Evolutionary conservation across 2,797 vertebrate genomes (phyloP).

Genomic region (Lacerta bilineata): DNA sequence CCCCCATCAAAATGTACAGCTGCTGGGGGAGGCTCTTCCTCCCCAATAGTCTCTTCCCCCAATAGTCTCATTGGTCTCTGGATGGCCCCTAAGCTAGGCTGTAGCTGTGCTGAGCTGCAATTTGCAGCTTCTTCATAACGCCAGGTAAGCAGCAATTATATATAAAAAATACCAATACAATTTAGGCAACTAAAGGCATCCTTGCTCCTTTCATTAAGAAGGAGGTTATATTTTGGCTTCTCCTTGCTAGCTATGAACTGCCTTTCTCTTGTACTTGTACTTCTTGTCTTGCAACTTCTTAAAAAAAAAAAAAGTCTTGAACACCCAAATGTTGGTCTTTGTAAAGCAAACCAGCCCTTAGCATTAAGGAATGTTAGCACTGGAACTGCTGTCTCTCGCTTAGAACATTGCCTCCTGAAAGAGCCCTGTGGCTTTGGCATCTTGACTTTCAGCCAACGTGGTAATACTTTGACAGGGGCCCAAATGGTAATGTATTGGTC

Average conservation of each 20-base stretch:
- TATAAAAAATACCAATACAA: too few relatives aligned
- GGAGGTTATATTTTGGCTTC: background rate
- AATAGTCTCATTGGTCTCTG: too few relatives aligned
- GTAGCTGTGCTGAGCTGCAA: too few relatives aligned
- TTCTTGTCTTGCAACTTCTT: background rate
- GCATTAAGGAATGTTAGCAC: background rate
- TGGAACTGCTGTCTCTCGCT: background rate
- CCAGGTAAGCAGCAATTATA: too few relatives aligned
- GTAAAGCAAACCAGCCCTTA: background rate
- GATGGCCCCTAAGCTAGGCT: too few relatives aligned
- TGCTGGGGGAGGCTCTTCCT: too few relatives aligned
- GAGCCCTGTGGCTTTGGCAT: rapidly evolving
- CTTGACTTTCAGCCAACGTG: conserved; percentile 23
- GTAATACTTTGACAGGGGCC: conserved; percentile 25
- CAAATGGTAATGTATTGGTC: conserved; percentile 47
- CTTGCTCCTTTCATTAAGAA: background rate
- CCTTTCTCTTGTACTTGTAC: background rate
- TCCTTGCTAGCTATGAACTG: background rate
- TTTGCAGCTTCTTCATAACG: too few relatives aligned
- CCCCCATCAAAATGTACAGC: too few relatives aligned
- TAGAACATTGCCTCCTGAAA: background rate
- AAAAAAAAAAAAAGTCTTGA: rapidly evolving
- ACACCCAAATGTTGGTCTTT: rapidly evolving
- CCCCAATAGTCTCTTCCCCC: too few relatives aligned
- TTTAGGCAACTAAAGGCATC: too few relatives aligned